Conservation (phyloP, 1,140 invertebrate genomes). For the Triops cancriformis region DNA sequence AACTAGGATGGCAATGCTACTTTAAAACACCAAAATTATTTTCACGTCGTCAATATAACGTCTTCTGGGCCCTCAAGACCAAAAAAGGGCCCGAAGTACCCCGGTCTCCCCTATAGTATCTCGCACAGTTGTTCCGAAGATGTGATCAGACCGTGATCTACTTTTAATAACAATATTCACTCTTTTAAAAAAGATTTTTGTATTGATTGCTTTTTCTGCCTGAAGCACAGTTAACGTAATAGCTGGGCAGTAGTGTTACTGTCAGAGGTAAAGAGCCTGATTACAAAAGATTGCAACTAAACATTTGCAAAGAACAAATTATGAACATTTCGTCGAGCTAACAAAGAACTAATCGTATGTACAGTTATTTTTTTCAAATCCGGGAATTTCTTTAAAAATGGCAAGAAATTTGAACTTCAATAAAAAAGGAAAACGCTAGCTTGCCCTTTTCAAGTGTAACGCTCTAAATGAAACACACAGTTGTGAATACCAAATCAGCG, state of each 20-base stretch:
- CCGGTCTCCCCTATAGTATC: too few species aligned
- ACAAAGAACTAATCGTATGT: background rate
- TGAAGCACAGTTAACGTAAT: background rate
- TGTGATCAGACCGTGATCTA: too few species aligned
- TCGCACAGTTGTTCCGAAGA: too few species aligned
- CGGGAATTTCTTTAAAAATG: background rate
- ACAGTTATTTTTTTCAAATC: background rate
- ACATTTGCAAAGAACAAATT: background rate
- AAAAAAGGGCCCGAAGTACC: too few species aligned
- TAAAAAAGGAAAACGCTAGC: background rate
- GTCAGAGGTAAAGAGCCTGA: slow-evolving; percentile 4
- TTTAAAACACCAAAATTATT: too few species aligned
- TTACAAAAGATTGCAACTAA: background rate
- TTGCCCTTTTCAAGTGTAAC: background rate
- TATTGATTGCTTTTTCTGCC: background rate
- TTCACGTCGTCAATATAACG: too few species aligned
- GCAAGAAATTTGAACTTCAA: background rate
- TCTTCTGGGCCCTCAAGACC: too few species aligned
- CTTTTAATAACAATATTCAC: too few species aligned
- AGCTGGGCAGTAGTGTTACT: slow-evolving; percentile 3
- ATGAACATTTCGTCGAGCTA: background rate
- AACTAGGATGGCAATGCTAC: too few species aligned
- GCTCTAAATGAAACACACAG: background rate
- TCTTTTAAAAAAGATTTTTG: background rate
- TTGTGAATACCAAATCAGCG: background rate